Evolutionary conservation across 2,113 vertebrate species (phyloP).

Genomic region (Puntigrus tetrazona): DNA sequence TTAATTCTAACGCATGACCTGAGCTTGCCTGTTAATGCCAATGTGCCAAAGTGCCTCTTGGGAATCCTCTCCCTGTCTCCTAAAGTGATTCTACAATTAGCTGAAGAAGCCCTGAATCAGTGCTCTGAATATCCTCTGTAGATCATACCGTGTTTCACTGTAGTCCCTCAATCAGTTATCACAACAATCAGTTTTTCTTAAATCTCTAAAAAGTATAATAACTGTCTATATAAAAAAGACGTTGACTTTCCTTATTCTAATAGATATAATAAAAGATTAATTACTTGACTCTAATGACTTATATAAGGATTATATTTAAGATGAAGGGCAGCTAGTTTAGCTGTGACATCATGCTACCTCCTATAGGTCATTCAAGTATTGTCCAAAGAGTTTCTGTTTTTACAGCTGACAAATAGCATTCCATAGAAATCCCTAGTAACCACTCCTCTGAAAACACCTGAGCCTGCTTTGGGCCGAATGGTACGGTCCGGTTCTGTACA

Average conservation of each 20-base stretch:
- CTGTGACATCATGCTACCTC: not conserved
- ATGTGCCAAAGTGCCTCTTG: not conserved
- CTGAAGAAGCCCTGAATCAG: not conserved
- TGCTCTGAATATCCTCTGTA: not conserved
- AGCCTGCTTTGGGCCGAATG: not conserved
- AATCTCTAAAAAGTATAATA: not conserved
- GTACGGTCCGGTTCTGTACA: not conserved
- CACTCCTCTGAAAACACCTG: not conserved
- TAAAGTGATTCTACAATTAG: not conserved
- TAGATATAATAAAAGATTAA: not conserved
- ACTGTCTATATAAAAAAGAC: not conserved
- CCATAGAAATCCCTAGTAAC: not conserved
- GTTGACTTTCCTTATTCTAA: not conserved
- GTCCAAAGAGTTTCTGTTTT: slow-evolving; percentile 7
- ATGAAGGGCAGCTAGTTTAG: not conserved
- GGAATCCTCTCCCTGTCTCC: not conserved
- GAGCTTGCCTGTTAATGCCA: not conserved
- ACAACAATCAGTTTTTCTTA: not conserved
- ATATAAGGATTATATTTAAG: not conserved
- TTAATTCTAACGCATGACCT: not conserved
- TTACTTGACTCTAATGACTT: too few species aligned
- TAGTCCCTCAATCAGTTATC: not conserved
- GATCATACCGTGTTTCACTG: not conserved
- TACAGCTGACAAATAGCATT: slow-evolving; percentile 8
- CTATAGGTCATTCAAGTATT: not conserved